Base-by-base conservation (phyloP, 2,113 vertebrate genomes). In the Tachysurus fulvidraco region DNA sequence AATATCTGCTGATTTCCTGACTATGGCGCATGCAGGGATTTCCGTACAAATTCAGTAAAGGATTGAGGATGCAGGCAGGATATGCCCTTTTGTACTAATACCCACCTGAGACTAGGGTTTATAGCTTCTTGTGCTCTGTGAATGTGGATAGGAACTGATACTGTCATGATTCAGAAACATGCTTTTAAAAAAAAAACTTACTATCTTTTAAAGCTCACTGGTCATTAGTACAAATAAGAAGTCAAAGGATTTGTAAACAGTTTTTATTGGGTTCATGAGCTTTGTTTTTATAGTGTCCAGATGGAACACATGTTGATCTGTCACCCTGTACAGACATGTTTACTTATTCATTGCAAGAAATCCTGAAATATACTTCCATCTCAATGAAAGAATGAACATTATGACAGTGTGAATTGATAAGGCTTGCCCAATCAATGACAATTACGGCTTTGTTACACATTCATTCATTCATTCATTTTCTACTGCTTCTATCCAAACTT, bases 1-100 rank as follows among this genome's bases (percentile, higher is more conserved):
- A 86, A 69, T 67, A 62, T 81, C 77, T 59, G 85, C 55, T 62
- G 55, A 62, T 82, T 86, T 86, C 85, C 85, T 86, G 64, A 74
- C 62, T 30, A 5, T 80, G 57, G 52, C 1, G 14, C 73, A 76
- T 17, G 21, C 6, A 54, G 25, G 74, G 74, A 78, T 78, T 78
- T 78, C 74, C 50, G 13, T 78, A 54, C 1, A 41, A 77, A 41
- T 77, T 85, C 23, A 77, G 54, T 84, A 36, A 84, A 71, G 59
- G 7, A 52, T 30, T 62, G 71, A 67, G 84, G 73, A 86, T 41
- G n/a, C 28, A 5, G 57, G 36, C 16, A 86, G 77, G 78, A 81
- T 23, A 9, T 74, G 65, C 14, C 65, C 52, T 81, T 81, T 60
- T 46, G 69, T 50, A 86, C 17, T 81, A 28, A 60, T 46, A 65